phyloP scores from a whole-genome alignment of 2,797 vertebrate genomes.

The Anisognathus igniventris region DNA sequence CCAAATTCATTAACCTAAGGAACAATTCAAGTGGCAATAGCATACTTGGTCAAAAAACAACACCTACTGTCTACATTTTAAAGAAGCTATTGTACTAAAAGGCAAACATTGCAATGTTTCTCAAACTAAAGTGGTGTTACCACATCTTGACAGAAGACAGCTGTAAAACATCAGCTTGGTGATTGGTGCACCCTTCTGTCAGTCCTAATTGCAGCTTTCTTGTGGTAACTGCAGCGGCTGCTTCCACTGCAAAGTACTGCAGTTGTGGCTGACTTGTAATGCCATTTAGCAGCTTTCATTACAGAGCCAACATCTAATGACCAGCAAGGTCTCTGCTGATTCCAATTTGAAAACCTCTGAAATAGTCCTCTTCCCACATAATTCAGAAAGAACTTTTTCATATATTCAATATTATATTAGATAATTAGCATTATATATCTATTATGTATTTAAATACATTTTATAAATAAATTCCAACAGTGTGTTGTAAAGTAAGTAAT shows the following conservation, averaged over 20 bases:
- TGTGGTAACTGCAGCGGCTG: constrained; percentile 5
- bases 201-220: not conserved
- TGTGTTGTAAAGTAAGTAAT: constrained; percentile 62
- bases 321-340: not conserved
- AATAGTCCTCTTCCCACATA: constrained; percentile 12
- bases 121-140: constrained; percentile 7
- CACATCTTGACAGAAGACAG: constrained; percentile 1
- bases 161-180: not conserved
- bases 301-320: not conserved
- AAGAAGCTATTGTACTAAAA: constrained; percentile 44
- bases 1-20: not conserved
- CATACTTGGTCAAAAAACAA: constrained; percentile 59
- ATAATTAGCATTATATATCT: constrained; percentile 55
- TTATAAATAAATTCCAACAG: constrained; percentile 69
- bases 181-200: not conserved
- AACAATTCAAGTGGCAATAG: constrained; percentile 30
- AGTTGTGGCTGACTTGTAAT: constrained; percentile 14
- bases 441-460: constrained; percentile 58
- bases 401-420: constrained; percentile 48
- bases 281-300: constrained; percentile 23
- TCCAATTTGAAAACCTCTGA: constrained; percentile 18
- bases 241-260: not conserved
- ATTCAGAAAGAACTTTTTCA: constrained; percentile 37
- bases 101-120: constrained; percentile 27
- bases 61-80: constrained; percentile 17